Base-by-base conservation (phyloP, 2,888 invertebrate species). In the Mesochorus sp. region DNA sequence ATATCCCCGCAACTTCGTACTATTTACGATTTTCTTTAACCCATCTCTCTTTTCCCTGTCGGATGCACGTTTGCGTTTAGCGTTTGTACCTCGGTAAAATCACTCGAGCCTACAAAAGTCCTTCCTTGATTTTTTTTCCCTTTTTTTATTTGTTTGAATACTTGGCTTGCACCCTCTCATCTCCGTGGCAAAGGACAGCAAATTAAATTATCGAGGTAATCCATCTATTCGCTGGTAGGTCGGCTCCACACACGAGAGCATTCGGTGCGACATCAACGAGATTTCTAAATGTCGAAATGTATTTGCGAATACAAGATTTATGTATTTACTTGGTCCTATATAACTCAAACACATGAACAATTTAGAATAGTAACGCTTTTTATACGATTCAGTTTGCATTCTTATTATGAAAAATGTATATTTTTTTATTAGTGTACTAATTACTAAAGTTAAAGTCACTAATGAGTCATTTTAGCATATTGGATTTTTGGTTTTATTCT, bases 191-290 rank as follows among this genome's bases (percentile, higher is more conserved):
- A 67, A 77, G 34, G 31, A 37, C 55, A 49, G 74, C 75, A 82
- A 84, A 87, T 85, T 79, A 86, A 84, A 87, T 87, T 85, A 86
- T 84, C 76, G 59, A 28, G 70, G 75, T 85, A 81, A 82, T 83
- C 81, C 83, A 75, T 75, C 64, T 74, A 28, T 47, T 28, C 31
- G 53, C 26, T 44, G 19, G n/a, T n/a, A 19, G 53, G n/a, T 19
- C 42, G 3, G 21, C 31, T 53, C 53, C 57, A 37, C 44, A 28
- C 34, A 39, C 14, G 39, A 12, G 31, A 26, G 14, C 28, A 53
- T 42, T 47, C 85, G 83, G 79, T 77, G n/a, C n/a, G 71, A 83
- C 79, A 80, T 82, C 84, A 82, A 84, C 76, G 79, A 75, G 81
- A 85, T 82, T 80, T 80, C 49, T 39, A 47, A 42, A 64, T 53